Conservation (phyloP, 2,113 vertebrate genomes). For the Pipra filicauda region DNA sequence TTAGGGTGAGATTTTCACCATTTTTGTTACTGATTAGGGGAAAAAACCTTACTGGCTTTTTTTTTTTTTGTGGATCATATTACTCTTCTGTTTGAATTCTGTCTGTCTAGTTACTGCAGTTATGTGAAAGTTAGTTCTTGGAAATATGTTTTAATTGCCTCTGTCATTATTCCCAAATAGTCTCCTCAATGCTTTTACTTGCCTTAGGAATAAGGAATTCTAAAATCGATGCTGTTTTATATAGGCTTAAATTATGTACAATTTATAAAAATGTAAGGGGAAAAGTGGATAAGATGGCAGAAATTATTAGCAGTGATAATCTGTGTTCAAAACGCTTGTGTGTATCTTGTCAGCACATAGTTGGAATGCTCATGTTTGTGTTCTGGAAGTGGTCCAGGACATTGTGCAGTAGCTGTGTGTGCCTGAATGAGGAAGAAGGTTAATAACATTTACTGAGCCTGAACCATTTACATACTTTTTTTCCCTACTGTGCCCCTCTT, state of each 20-base stretch:
- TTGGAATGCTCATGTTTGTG: background rate
- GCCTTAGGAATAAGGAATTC: background rate
- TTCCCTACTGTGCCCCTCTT: background rate
- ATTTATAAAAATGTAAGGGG: background rate
- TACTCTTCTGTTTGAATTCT: background rate
- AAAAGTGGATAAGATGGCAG: background rate
- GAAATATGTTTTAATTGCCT: background rate
- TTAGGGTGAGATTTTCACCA: background rate
- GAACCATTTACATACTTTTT: background rate
- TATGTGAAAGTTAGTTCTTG: background rate
- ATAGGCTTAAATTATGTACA: background rate
- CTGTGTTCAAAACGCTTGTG: background rate
- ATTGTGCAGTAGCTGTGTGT: background rate
- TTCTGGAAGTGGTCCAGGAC: background rate
- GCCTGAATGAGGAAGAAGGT: background rate
- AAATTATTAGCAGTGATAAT: background rate
- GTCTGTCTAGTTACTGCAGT: background rate
- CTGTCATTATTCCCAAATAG: background rate
- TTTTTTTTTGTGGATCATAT: background rate
- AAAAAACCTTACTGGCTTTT: background rate
- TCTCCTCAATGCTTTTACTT: background rate
- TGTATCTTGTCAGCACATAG: background rate
- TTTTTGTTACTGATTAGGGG: background rate
- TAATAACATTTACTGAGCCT: background rate
- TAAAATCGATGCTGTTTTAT: background rate